Base-by-base conservation (phyloP, 2,888 invertebrate species). In the Chymomyza caudatula region DNA sequence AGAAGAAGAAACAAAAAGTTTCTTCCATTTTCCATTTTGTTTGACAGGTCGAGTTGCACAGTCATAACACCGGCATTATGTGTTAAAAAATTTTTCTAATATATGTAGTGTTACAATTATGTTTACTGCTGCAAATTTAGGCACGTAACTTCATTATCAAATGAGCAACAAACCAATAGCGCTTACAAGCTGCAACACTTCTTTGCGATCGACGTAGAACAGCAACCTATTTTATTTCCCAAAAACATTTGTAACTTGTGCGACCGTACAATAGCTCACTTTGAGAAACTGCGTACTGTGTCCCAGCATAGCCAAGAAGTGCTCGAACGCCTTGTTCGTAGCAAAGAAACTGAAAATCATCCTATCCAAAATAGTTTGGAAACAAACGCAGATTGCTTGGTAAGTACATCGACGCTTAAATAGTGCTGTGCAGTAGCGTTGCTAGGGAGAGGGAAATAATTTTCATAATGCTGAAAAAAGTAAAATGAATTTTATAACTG, bases 181-280 rank as follows among this genome's bases (percentile, higher is more conserved):
- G 63, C 76, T 6, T 65, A 77, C 17, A 52, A 87, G 20, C 68
- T 88, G 29, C 73, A 77, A 49, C 69, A 73, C 25, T 78, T 81
- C 53, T 84, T 89, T 20, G 76, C 78, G 3, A 69, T 88, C 57
- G 86, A 89, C 64, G 65, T 84, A 2, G 53, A 70, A 23, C 73
- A 79, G 60, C 77, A 86, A 22, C 67, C 69, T 2, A 72, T 81
- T 3, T 60, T 54, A 4, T 86, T 80, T 55, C 88, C 88, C 0
- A 79, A 81, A 25, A 64, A 74, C 3, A 76, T 89, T n/a, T 88
- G 89, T 63, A 70, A 78, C 13, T 58, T 82, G 51, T 88, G 88
- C 57, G 85, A 82, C 64, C 76, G 77, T 52, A 84, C 80, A 11
- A 54, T 88, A 11, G 67, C 74, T 15, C 80, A 85, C n/a, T 85